Base-by-base conservation (phyloP, 2,797 vertebrate genomes). In the Erethizon dorsatum region DNA sequence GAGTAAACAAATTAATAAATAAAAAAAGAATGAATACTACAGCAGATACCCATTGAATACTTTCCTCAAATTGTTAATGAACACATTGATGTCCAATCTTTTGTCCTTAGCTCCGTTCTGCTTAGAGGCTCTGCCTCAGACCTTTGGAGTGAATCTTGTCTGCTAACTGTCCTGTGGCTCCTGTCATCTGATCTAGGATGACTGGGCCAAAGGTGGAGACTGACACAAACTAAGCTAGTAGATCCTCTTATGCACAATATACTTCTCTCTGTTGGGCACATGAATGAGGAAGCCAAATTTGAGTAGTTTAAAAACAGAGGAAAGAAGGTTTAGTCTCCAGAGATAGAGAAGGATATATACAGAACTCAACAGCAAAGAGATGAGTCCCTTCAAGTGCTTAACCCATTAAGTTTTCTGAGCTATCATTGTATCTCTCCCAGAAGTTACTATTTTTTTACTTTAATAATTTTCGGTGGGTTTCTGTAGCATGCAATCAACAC, bases 361-460 rank as follows among this genome's bases (percentile, higher is more conserved):
- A 47, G 69, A 96, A 83, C 61, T 90, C 56, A 77, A 41, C 41
- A 79, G 28, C 50, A 47, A 88, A 93, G 73, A 79, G 14, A 10
- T 33, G 28, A 82, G 24, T 86, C 28, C 5, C 28, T 12, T 69
- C 45, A 8, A 33, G 83, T 31, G 26, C 26, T 87, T 61, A 75
- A 37, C 26, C 7, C 3, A 6, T 50, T 59, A 71, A 4, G 15
- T 83, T 91, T 94, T 80, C 65, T 83, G 69, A 90, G 45, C 33
- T 31, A 86, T n/a, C 56, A 73, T 1, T 37, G 45, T 59, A 50
- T 13, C 26, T 75, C 73, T 85, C 14, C n/a, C 41, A 86, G 71
- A 57, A 86, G 71, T 56, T 56, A 26, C 11, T 65, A 37, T 61
- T 67, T 57, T 90, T 82, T 56, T 28, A 31, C 13, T 69, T 84